Percentiles rank a stretch among this genome's conserved stretches.
Evolutionary conservation across 1,140 invertebrate species (phyloP).

Genomic region (Bombus confusus): DNA sequence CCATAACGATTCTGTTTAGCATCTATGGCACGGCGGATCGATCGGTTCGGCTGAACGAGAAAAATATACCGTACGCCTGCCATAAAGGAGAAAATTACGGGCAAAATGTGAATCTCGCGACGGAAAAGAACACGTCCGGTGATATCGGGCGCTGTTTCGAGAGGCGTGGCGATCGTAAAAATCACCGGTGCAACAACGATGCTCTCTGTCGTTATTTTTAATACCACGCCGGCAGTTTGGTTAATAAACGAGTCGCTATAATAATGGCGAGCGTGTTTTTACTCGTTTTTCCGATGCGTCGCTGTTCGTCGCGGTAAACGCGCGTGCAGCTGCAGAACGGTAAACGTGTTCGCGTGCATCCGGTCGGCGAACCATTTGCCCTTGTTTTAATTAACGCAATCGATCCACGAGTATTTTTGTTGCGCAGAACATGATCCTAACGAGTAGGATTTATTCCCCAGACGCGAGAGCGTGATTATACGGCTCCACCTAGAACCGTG

Average conservation of each 20-base stretch:
- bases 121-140: too few species aligned
- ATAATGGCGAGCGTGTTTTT: background rate
- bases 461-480: background rate
- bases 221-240: background rate
- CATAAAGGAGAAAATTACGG: background rate
- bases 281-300: background rate
- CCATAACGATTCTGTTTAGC: background rate
- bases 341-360: background rate
- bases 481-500: too few species aligned
- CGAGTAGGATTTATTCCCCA: conserved; percentile 14
- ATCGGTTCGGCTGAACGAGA: background rate
- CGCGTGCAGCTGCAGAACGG: background rate
- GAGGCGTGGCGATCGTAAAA: conserved; percentile 13
- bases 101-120: too few species aligned
- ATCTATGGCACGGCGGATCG: background rate
- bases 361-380: background rate
- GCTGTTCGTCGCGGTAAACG: too few species aligned
- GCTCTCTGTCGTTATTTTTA: conserved; percentile 18
- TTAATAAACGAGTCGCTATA: background rate
- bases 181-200: background rate
- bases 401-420: conserved; percentile 21
- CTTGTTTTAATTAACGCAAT: conserved; percentile 35
- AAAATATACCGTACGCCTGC: background rate
- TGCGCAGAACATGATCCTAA: background rate
- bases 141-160: background rate